Evolutionary conservation across 2,113 vertebrate species (phyloP).

Genomic region (Hemichromis elongatus): DNA sequence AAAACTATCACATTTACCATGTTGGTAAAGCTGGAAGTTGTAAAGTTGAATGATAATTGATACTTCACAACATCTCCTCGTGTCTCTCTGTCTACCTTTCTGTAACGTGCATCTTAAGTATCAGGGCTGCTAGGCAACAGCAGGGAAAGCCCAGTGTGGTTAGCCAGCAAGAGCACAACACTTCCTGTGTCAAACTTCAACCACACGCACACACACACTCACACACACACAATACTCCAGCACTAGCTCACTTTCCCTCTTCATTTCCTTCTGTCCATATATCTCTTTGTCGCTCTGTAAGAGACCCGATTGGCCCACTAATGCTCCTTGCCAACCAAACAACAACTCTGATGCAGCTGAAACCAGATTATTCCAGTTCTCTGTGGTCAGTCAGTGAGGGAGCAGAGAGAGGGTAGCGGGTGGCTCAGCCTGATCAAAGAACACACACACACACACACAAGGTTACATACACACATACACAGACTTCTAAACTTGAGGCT

Average conservation of each 20-base stretch:
- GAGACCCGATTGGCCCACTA: constrained; percentile 40
- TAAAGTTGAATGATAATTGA: neutral
- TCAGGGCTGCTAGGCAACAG: constrained; percentile 5
- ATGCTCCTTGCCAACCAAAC: constrained; percentile 41
- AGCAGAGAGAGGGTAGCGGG: constrained; percentile 9
- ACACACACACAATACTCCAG: neutral
- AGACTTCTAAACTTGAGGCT: neutral
- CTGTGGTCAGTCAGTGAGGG: constrained; percentile 21
- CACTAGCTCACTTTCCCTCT: neutral
- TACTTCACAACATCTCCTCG: neutral
- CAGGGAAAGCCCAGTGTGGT: neutral
- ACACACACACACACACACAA: neutral
- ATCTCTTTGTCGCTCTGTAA: constrained; percentile 20
- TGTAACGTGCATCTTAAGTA: neutral
- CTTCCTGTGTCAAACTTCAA: neutral
- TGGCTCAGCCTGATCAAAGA: constrained; percentile 24
- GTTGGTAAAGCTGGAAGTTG: neutral
- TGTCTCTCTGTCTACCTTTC: neutral
- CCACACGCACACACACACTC: neutral
- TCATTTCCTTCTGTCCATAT: constrained; percentile 6
- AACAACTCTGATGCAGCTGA: constrained; percentile 54
- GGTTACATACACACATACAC: neutral
- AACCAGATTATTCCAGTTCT: constrained; percentile 67
- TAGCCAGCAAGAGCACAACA: neutral
- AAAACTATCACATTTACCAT: neutral